phyloP scores from a whole-genome alignment of 2,888 invertebrate species.

The Cotesia congregata region DNA sequence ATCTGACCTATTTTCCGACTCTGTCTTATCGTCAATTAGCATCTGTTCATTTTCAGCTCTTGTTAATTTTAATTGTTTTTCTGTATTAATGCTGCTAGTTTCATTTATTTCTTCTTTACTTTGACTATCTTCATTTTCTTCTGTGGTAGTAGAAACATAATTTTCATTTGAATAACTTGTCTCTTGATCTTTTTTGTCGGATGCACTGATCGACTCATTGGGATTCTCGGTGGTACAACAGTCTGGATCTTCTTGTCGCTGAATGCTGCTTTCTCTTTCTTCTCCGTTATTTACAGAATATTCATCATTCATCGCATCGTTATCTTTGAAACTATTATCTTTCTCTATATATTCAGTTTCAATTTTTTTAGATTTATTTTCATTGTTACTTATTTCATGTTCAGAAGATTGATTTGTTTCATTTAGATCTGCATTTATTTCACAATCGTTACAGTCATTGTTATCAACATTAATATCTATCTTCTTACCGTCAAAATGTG shows the following conservation, averaged over 20 bases:
- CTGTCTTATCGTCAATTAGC: background rate
- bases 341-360: background rate
- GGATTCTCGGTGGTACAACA: background rate
- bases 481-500: background rate
- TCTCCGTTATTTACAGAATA: background rate
- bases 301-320: background rate
- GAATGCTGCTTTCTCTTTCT: background rate
- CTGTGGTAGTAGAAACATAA: background rate
- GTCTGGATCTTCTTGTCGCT: background rate
- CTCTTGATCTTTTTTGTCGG: background rate
- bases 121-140: background rate
- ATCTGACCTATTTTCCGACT: background rate
- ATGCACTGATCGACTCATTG: background rate
- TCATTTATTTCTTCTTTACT: background rate
- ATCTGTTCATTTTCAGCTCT: background rate
- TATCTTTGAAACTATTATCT: background rate
- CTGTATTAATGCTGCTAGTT: background rate
- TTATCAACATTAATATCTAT: background rate
- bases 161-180: background rate
- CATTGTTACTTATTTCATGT: background rate
- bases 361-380: background rate
- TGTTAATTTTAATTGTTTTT: background rate
- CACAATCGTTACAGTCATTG: background rate
- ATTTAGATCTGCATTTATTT: background rate
- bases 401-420: background rate